Evolutionary conservation across 2,888 invertebrate genomes (phyloP).

Genomic region (Petrolisthes cinctipes): DNA sequence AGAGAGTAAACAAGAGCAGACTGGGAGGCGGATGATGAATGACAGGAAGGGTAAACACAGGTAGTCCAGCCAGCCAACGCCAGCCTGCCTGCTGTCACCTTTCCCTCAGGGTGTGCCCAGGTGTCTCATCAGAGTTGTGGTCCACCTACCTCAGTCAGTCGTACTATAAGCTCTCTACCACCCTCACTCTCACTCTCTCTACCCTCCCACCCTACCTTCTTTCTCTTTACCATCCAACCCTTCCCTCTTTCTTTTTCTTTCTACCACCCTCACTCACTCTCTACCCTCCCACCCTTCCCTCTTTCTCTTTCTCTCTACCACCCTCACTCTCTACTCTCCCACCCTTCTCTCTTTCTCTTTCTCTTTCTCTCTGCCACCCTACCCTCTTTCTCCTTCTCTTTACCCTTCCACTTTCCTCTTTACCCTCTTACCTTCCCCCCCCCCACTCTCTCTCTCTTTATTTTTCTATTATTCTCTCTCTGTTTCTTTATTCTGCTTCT

Average conservation of each 20-base stretch:
- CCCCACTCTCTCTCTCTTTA: too few species aligned
- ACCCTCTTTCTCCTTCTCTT: not conserved
- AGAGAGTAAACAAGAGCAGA: not conserved
- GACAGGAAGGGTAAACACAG: not conserved
- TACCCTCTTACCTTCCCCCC: too few species aligned
- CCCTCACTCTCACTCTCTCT: not conserved
- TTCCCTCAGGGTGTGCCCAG: not conserved
- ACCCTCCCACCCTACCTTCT: not conserved
- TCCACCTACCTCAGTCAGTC: too few species aligned
- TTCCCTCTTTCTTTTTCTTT: not conserved
- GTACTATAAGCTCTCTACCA: too few species aligned
- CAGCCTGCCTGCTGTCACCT: constrained; percentile 8
- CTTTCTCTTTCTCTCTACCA: not conserved
- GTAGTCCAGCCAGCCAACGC: constrained; percentile 7
- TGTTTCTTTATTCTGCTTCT: too few species aligned
- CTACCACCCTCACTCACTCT: too few species aligned
- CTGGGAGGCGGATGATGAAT: not conserved
- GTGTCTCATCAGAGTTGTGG: not conserved
- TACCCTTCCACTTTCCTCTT: too few species aligned
- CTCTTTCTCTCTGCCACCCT: not conserved
- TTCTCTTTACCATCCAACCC: not conserved
- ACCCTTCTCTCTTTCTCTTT: not conserved
- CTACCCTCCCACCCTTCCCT: not conserved
- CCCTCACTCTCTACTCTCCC: not conserved
- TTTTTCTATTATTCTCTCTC: too few species aligned